Evolutionary conservation across 1,140 invertebrate species (phyloP), one percentile per base, ranked within the genome.

Genomic region (Brachionus sp.): DNA sequence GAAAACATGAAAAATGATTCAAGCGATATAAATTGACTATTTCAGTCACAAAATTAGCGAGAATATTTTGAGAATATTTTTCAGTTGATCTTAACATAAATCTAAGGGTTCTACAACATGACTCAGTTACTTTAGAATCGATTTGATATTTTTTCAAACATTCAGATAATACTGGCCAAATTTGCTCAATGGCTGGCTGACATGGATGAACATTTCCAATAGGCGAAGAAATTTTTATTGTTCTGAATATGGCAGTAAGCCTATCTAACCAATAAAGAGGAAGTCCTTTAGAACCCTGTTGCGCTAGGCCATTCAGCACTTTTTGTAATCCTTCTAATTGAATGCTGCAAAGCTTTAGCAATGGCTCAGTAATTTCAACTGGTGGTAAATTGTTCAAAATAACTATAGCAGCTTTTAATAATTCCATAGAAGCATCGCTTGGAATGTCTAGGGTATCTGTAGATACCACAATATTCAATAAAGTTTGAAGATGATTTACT

Each of bases 191-290:
- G 53, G 94, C 93, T 75, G 90, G 90, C 88, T 93, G 91, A 88
- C 94, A 96, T 13, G 95, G 95, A 91, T 96, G 94, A 44, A 90
- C 10, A 53, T 44, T 66, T 1, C 19, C 19, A 25, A 19, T 19
- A 25, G 13, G 13, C 16, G 39, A 29, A n/a, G 82, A 70, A 25
- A 84, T 66, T 66, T 39, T 16, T 46, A 86, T 44, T 77, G 85
- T 84, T 86, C 90, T 87, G 89, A 98, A 96, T 84, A 98, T 92
- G 57, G 94, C 93, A 19, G 95, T 92, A 82, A 98, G 90, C 85
- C 96, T 91, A 90, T 98, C 96, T 50, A 99, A 89, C 95, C 95
- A 98, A 83, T 95, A 90, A 23, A 92, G 92, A n/a, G 96, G 95
- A 29, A 37, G 84, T 19, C 12, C 84, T 46, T 82, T 82, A 37